Conservation (phyloP, 1,140 invertebrate genomes). For the Drosophila kikkawai region DNA sequence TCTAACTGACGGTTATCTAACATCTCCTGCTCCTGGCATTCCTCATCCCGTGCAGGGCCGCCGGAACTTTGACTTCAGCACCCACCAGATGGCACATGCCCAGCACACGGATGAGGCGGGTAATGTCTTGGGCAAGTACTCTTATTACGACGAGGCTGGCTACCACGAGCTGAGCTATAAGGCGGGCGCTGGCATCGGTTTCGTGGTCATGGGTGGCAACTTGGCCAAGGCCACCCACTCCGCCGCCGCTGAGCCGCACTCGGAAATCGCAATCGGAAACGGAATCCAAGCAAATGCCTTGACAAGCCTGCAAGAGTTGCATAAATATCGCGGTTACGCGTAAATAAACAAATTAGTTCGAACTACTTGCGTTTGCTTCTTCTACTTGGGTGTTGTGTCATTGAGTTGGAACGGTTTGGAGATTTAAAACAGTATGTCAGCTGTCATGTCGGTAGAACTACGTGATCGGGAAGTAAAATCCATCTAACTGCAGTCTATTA, state of each 20-base stretch:
- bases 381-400: conserved; percentile 26
- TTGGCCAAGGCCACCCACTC: conserved; percentile 54
- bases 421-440: conserved; percentile 26
- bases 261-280: conserved; percentile 43
- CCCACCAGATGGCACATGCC: conserved; percentile 88
- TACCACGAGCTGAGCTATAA: conserved; percentile 77
- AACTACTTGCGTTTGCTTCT: conserved; percentile 4
- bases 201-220: conserved; percentile 77
- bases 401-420: conserved; percentile 21
- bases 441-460: conserved; percentile 44
- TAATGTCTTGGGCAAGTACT: conserved; percentile 89
- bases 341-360: conserved; percentile 39
- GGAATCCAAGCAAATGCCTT: conserved; percentile 47
- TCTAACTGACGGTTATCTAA: conserved; percentile 9
- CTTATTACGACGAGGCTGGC: conserved; percentile 88
- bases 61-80: conserved; percentile 55
- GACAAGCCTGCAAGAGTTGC: conserved; percentile 46
- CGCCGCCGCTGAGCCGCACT: conserved; percentile 8
- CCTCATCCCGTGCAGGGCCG: neutral
- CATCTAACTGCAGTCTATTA: neutral
- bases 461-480: conserved; percentile 24
- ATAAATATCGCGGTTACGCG: conserved; percentile 47
- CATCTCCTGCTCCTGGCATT: neutral
- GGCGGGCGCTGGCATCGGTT: conserved; percentile 73
- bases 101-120: conserved; percentile 89